Evolutionary conservation across 2,888 invertebrate species (phyloP).

Genomic region (Fissipunctia ypsillon): DNA sequence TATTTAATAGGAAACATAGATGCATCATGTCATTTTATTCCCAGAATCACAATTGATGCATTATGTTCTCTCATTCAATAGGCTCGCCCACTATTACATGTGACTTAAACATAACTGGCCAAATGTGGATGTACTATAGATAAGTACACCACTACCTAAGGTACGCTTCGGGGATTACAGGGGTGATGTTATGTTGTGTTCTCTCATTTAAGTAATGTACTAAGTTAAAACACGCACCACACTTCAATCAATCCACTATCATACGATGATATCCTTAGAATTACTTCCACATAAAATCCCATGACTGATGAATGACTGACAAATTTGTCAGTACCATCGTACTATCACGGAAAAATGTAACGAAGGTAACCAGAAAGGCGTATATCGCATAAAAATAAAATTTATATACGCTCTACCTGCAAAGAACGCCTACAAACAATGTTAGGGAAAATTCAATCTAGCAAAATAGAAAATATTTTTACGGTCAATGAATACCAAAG

Average conservation of each 20-base stretch:
- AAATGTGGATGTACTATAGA: too few species aligned
- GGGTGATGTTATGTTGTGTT: background rate
- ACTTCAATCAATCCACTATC: slow-evolving; percentile 1
- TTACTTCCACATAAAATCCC: slow-evolving; percentile 26
- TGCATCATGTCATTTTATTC: background rate
- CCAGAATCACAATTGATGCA: background rate
- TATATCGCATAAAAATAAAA: slow-evolving; percentile 79
- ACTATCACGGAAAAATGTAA: slow-evolving; percentile 69
- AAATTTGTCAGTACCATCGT: slow-evolving; percentile 67
- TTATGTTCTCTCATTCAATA: background rate
- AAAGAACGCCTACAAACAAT: slow-evolving; percentile 84
- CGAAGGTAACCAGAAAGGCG: slow-evolving; percentile 70
- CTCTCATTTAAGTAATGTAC: background rate
- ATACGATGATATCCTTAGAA: slow-evolving; percentile 12
- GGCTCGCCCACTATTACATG: too few species aligned
- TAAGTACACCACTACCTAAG: too few species aligned
- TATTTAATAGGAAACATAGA: background rate
- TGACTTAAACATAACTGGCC: too few species aligned
- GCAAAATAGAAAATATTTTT: slow-evolving; percentile 89
- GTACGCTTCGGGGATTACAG: too few species aligned
- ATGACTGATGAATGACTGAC: slow-evolving; percentile 53
- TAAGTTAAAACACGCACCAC: background rate
- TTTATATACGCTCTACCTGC: slow-evolving; percentile 79
- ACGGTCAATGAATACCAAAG: slow-evolving; percentile 89
- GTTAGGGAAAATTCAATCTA: slow-evolving; percentile 88